Base-by-base conservation (phyloP, 1,140 invertebrate genomes). In the Nilaparvata lugens region DNA sequence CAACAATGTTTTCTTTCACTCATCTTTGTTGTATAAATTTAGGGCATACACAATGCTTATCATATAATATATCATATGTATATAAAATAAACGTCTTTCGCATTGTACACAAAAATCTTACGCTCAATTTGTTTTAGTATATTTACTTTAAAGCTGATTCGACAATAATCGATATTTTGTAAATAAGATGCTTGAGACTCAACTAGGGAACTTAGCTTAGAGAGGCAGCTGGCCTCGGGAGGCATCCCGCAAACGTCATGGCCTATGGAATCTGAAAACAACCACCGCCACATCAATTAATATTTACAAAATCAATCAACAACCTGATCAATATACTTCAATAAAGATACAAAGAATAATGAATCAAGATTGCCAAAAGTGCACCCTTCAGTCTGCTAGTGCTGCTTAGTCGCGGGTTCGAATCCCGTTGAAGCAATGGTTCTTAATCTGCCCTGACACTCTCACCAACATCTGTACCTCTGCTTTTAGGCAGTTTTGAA, bases 241-340 rank as follows among this genome's bases (percentile, higher is more conserved):
- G 19, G 18, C 13, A 24, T 31, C 56, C 13, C 75, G 76, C 79
- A 82, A 83, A 80, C 82, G 83, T 85, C 83, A 85, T 84, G 83
- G 83, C 81, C 83, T 84, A 79, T 85, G 83, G 77, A 83, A 85
- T 79, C 83, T 85, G 76, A 55, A 65, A 76, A 67, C 55, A n/a
- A n/a, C n/a, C n/a, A n/a, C n/a, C n/a, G n/a, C n/a, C n/a, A n/a
- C n/a, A n/a, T n/a, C n/a, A n/a, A n/a, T n/a, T n/a, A n/a, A n/a
- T n/a, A n/a, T n/a, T n/a, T n/a, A n/a, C n/a, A 65, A 64, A 68
- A 64, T 40, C 64, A 11, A 61, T 38, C 35, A 51, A 18, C 43
- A 25, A 40, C 6, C 31, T 11, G 9, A 54, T 56, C 2, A 56
- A n/a, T 35, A 31, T 19, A 3, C 24, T 9, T 52, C 2, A 25